Base-by-base conservation (phyloP, 2,797 vertebrate genomes). In the Falco peregrinus region DNA sequence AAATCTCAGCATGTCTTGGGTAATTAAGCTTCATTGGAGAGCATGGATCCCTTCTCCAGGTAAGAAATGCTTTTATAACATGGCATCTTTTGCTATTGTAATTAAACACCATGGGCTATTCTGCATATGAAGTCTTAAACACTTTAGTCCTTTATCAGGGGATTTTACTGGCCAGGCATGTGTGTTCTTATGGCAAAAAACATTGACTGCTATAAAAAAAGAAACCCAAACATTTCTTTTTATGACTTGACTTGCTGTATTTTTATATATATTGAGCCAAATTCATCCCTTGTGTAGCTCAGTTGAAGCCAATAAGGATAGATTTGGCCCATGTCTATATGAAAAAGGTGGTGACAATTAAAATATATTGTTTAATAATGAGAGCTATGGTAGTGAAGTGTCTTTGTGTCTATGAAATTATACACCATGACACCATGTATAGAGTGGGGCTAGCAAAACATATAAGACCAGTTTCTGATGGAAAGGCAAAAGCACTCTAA, bases 281-380 rank as follows among this genome's bases (percentile, higher is more conserved):
- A 96, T 97, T 77, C 90, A 90, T 95, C 96, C 96, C 96, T 94
- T 92, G 92, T 94, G 95, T 83, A 94, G 84, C 92, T 90, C 75
- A 41, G 53, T 61, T 80, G 92, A 93, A 95, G 78, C 90, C 96
- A 93, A 80, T 93, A 94, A 96, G 95, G 91, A 75, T 16, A 93
- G 95, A 59, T 96, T 95, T 96, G 95, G 93, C 95, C 93, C 82
- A 14, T 59, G 88, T 78, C 94, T 96, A 45, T 94, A 93, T 59
- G 94, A 88, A 91, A 93, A 96, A 96, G 96, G 96, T 97, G 96
- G 94, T 96, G 96, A 97, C 96, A 94, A 97, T 97, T 96, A 96
- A 97, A 97, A 96, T 94, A 96, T 96, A 96, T 96, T 96, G 96
- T 96, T 96, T 96, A 96, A 95, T 97, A 97, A 97, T 83, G 93